Percentiles rank a stretch among this genome's conserved stretches.
phyloP scores from a whole-genome alignment of 2,797 vertebrate species.

The Myiotriccus ornatus region DNA sequence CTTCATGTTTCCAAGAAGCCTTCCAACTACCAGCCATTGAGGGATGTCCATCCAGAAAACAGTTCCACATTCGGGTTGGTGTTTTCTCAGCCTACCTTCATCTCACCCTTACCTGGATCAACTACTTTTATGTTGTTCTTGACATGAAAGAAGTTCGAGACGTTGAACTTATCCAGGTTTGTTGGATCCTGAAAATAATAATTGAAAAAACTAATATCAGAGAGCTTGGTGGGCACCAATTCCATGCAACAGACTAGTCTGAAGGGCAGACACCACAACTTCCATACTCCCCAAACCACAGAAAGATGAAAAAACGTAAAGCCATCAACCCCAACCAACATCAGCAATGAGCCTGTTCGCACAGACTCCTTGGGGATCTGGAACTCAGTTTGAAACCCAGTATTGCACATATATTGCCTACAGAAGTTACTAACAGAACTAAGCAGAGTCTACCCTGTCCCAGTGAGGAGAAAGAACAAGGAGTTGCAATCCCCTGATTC shows the following conservation, averaged over 20 bases:
- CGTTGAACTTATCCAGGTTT: slow-evolving; percentile 97
- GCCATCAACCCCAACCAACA: not conserved
- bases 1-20: not conserved
- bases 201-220: not conserved
- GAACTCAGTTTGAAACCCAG: not conserved
- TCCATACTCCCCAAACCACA: not conserved
- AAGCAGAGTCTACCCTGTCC: not conserved
- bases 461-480: not conserved
- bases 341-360: not conserved
- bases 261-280: not conserved
- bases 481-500: not conserved
- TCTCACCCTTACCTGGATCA: slow-evolving; percentile 84
- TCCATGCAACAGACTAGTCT: not conserved
- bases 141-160: slow-evolving; percentile 93
- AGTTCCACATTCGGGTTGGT: not conserved
- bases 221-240: not conserved
- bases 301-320: not conserved
- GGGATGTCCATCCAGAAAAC: not conserved
- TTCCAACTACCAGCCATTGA: not conserved
- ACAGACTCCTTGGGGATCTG: not conserved
- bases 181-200: slow-evolving; percentile 86
- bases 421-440: not conserved
- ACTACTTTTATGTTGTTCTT: slow-evolving; percentile 92
- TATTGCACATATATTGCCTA: not conserved
- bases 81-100: not conserved